Base-by-base conservation (phyloP, 2,888 invertebrate genomes). In the Miltochrista miniata region DNA sequence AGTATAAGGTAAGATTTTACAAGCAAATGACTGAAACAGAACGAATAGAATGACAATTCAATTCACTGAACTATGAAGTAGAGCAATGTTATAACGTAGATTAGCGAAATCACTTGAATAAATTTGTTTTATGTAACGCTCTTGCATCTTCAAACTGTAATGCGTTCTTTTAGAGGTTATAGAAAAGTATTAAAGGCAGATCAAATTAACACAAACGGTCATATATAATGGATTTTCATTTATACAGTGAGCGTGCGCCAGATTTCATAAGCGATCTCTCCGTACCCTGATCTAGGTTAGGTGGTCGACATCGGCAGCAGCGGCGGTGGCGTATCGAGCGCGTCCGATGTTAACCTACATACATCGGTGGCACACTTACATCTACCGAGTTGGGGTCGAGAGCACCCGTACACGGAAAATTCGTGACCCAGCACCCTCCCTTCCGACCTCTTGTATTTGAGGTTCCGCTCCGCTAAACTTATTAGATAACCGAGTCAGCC, bases 261-360 rank as follows among this genome's bases (percentile, higher is more conserved):
- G 88, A 91, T 90, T 90, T 90, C 89, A 90, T 90, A 90, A 90
- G 88, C 89, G 86, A 89, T 90, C 89, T 91, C 90, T 88, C 89
- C 81, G 82, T 84, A 87, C 90, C 90, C 90, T 90, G 90, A 90
- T 90, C 90, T 90, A 88, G 90, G 91, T 91, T 91, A 91, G 86
- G 87, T 90, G 89, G 89, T 83, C 90, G 90, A 81, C 88, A 83
- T 80, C 86, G 83, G 78, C 81, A 76, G 80, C 80, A 74, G 79
- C 83, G 79, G 82, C 81, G 79, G 81, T 76, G 75, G 85, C 84
- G 88, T 91, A 91, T 90, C 85, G 90, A 91, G 90, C 90, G 90
- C 89, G 88, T 83, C 87, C 85, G 87, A 88, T 85, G 89, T 88
- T 87, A 87, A 87, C 87, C 87, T 86, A 87, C 88, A 87, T 87